These are phyloP conservation scores for Atrichornis clamosus DNA, from an alignment of 2,113 vertebrate species.

Conservation along the genomic window DNA sequence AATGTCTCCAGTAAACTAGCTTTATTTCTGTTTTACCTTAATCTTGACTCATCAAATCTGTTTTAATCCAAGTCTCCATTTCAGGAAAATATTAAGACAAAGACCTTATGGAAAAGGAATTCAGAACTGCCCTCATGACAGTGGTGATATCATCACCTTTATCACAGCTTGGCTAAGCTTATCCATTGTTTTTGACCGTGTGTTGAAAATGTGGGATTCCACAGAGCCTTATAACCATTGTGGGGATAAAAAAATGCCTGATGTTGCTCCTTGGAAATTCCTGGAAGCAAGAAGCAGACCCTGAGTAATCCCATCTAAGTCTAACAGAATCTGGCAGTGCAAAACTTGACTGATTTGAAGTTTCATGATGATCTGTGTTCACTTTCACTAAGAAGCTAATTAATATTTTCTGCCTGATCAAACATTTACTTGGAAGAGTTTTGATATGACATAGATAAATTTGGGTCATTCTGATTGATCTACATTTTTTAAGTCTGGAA, in stretches of 20 bases:
- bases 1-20: not conserved
- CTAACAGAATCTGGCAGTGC: not conserved
- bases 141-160: not conserved
- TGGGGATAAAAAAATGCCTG: not conserved
- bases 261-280: not conserved
- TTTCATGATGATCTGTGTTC: not conserved
- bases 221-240: not conserved
- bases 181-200: not conserved
- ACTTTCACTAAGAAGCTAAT: not conserved
- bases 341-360: not conserved
- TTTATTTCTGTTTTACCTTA: not conserved
- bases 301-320: not conserved
- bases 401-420: not conserved
- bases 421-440: not conserved
- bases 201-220: not conserved
- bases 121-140: not conserved
- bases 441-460: not conserved
- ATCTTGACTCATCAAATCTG: not conserved
- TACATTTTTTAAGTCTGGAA: not conserved
- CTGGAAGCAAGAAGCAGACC: not conserved
- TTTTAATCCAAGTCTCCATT: not conserved
- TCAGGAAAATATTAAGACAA: not conserved
- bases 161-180: not conserved
- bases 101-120: not conserved
- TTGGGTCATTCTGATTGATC: not conserved